Evolutionary conservation across 2,113 vertebrate species (phyloP), one percentile per base, ranked within the genome.

Genomic region (Carettochelys insculpta): DNA sequence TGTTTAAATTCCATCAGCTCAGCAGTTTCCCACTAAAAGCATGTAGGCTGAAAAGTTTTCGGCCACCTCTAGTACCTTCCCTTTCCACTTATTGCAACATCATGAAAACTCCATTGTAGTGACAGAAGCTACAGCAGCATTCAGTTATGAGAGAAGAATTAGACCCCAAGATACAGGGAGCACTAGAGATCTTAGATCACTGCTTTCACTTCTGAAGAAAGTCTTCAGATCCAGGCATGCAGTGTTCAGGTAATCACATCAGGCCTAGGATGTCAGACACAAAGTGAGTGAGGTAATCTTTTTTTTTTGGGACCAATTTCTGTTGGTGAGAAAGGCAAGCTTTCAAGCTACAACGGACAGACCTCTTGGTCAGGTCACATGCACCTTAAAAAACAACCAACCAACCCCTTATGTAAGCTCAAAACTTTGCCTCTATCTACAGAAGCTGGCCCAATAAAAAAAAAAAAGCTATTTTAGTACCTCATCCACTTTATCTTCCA

Each of bases 61-160:
- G 85, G 3, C 9, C 50, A 68, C 29, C 22, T 52, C 4, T 0
- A 85, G 86, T 52, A n/a, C 65, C 53, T 68, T 47, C 11, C 78
- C 8, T 76, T 75, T 31, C 86, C 52, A 79, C 22, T 47, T 1
- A 77, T 14, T 5, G 27, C 12, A 27, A 56, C 87, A 92, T 76
- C 0, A 0, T 11, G 54, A 80, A 52, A 34, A 92, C 4, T 1
- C 4, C 12, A 31, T 7, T 7, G 0, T 0, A 12, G 31, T 85
- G 31, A 56, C 41, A 14, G 22, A 41, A 65, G 52, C 79, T 83
- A 76, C 13, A 1, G 1, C 17, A 83, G 31, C 6, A 4, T 73
- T 53, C 6, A 6, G 41, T 71, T 54, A 73, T 14, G 38, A 2
- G 41, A 88, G 47, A 6, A 87, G 75, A n/a, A 50, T 10, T 0